Evolutionary conservation across 1,140 invertebrate species (phyloP), one percentile per base, ranked within the genome.

Genomic region (Pogonomyrmex californicus): DNA sequence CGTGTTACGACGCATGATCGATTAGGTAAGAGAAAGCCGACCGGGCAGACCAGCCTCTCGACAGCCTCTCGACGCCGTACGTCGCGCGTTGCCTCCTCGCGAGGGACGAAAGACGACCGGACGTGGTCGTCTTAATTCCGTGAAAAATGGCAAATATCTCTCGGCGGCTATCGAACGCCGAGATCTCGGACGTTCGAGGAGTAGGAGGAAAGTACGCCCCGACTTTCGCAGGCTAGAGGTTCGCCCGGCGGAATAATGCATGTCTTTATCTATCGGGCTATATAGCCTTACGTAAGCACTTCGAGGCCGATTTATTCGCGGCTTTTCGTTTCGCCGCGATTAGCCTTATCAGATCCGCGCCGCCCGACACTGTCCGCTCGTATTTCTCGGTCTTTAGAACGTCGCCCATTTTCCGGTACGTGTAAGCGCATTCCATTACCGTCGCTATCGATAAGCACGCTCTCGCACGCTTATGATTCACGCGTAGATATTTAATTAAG

Each of bases 1-100:
- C 70, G 60, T 44, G n/a, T 85, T 86, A 56, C 51, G 63, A 87
- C 33, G 58, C 49, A 49, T 77, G 86, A 87, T 87, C 86, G 86
- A 83, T 83, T 63, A 87, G 75, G 6, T 83, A 0, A 75, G 86
- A 83, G 79, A 83, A 87, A 87, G 85, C 56, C 60, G 68, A 17
- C 5, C 51, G 36, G 62, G 17, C 47, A 23, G 23, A 23, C 56
- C 17, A 17, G 58, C 60, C 33, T n/a, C 63, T n/a, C 44, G 33
- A 9, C 47, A 38, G 60, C 56, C 36, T 51, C 47, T 51, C 49
- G 30, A 3, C 7, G 0, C 49, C 12, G 38, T 33, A 44, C 70
- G 36, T 56, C 14, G 4, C 33, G n/a, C 23, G 17, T 23, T 33
- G 14, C 38, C 23, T 14, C n/a, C 38, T 82, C 23, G 38, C 47